phyloP scores from a whole-genome alignment of 2,888 invertebrate genomes.

The Smittia sp. region DNA sequence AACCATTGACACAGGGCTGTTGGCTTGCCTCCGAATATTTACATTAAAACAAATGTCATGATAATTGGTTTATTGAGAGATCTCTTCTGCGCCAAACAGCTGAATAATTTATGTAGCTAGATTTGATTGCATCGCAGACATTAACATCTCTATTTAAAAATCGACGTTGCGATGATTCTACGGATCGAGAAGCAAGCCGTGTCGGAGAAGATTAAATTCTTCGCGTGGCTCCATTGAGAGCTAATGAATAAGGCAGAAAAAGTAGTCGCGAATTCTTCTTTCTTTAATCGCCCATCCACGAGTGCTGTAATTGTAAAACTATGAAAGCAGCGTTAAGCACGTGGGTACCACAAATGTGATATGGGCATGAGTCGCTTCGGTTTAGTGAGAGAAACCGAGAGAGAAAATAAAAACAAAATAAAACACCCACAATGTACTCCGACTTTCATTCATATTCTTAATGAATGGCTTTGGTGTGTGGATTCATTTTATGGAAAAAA shows the following conservation, averaged over 20 bases:
- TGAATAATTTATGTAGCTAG: too few species aligned
- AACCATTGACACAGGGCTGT: not conserved
- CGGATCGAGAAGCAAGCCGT: too few species aligned
- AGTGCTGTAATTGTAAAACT: conserved; percentile 2
- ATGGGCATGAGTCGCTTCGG: conserved; percentile 9
- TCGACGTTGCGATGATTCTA: too few species aligned
- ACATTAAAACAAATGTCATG: too few species aligned
- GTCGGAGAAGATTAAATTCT: not conserved
- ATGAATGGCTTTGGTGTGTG: conserved; percentile 29
- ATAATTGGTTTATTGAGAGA: too few species aligned
- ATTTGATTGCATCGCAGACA: too few species aligned
- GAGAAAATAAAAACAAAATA: conserved; percentile 35
- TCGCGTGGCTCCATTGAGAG: not conserved
- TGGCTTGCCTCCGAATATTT: not conserved
- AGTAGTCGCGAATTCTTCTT: conserved; percentile 2
- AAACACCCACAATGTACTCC: conserved; percentile 39
- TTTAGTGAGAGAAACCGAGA: conserved; percentile 11
- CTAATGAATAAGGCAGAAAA: conserved; percentile 9
- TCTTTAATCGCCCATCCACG: not conserved
- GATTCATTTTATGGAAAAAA: conserved; percentile 12
- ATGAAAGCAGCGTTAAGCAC: conserved; percentile 30
- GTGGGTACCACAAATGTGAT: conserved; percentile 38
- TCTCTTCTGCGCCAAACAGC: too few species aligned
- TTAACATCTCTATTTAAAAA: too few species aligned
- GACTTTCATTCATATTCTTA: conserved; percentile 41